Evolutionary conservation across 2,113 vertebrate species (phyloP), one percentile per base, ranked within the genome.

Genomic region (Hiodon tergisus): DNA sequence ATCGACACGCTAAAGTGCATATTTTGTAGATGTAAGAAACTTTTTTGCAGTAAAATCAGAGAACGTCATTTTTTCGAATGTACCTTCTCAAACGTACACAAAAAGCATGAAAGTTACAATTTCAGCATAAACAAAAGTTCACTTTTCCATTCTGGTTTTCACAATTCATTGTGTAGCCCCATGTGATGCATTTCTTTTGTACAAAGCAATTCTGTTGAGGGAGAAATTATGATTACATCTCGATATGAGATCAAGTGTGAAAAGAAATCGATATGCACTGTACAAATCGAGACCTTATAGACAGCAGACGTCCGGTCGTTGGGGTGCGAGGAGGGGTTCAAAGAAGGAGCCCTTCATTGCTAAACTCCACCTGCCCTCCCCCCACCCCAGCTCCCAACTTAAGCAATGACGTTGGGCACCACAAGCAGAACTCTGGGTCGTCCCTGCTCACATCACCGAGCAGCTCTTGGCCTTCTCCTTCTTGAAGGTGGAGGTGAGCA

Each of bases 381-480:
- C 51, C 47, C 31, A 11, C n/a, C 7, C 14, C 50, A 47, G 7
- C 14, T 17, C 58, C 13, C 70, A 46, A 51, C 52, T 4, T 7
- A 48, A 50, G 6, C 57, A 72, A 58, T 8, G 58, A 13, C 46
- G 71, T 47, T 3, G 54, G 60, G n/a, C 0, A 63, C 73, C 75
- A 74, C 67, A 75, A 68, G 67, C 73, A 48, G 2, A 76, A 71
- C 70, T 78, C 79, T 77, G 78, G 74, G 70, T 73, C 11, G 74
- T 81, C 82, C 81, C 79, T 77, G 82, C 85, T 96, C 93, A 98
- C 96, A 98, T 98, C 84, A 98, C 84, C 1, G 92, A 92, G 86
- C 96, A 98, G 87, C 94, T 95, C 86, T 92, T 96, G 85, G 94
- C 93, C 79, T 94, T 96, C 78, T 97, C 94, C 85, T 96, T 97